phyloP scores from a whole-genome alignment of 2,113 vertebrate genomes.

The Aegithalos caudatus region DNA sequence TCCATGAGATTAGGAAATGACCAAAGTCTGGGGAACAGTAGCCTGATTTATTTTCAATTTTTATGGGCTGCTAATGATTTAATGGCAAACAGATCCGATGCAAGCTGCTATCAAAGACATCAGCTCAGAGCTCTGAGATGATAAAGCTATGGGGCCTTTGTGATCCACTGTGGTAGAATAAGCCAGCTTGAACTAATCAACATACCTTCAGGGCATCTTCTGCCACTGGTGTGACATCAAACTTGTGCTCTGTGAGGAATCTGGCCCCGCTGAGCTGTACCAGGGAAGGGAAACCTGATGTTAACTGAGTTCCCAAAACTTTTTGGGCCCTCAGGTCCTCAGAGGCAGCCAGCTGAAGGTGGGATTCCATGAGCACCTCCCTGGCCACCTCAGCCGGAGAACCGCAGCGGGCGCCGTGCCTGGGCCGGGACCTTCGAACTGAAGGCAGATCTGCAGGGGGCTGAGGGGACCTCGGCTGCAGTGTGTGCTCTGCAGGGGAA shows the following conservation, averaged over 20 bases:
- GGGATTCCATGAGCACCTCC: background rate
- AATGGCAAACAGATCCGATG: background rate
- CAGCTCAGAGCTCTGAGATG: background rate
- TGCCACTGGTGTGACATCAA: rapidly evolving
- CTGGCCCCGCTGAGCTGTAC: rapidly evolving
- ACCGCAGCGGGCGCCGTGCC: rapidly evolving
- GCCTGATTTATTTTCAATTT: background rate
- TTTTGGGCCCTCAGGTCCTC: background rate
- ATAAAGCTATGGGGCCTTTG: background rate
- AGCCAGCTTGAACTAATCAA: background rate
- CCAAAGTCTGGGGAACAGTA: background rate
- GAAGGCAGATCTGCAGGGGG: background rate
- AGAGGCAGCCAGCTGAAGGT: background rate
- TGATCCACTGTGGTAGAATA: background rate
- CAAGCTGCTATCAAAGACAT: background rate
- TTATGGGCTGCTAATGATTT: background rate
- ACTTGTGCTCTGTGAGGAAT: background rate
- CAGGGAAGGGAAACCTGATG: background rate
- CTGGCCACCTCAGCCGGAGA: background rate
- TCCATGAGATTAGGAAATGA: conserved; percentile 7
- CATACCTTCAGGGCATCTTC: background rate
- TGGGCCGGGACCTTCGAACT: background rate
- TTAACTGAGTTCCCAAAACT: background rate
- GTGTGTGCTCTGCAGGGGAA: background rate
- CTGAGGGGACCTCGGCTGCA: background rate